Conservation (phyloP, 2,888 invertebrate species). For the Pachliopta kotzebuea region DNA sequence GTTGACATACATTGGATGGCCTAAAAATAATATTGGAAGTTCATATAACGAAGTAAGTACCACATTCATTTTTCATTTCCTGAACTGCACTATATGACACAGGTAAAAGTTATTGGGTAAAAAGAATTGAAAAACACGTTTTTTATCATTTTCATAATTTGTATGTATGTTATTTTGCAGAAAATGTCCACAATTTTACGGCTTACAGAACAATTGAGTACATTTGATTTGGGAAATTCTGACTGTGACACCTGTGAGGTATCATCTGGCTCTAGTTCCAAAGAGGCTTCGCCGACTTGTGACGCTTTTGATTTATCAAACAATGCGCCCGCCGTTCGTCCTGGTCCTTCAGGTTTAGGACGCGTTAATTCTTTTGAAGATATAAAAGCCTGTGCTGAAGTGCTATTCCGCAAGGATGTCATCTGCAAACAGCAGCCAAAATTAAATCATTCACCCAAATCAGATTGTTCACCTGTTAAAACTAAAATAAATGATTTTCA, state of each 20-base stretch:
- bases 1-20: slow-evolving; percentile 89
- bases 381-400: slow-evolving; percentile 45
- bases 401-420: slow-evolving; percentile 67
- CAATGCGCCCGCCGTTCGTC: slow-evolving; percentile 57
- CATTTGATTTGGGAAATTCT: slow-evolving; percentile 85
- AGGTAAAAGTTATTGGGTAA: no score
- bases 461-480: slow-evolving; percentile 49
- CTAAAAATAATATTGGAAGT: slow-evolving; percentile 73
- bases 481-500: slow-evolving; percentile 47
- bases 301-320: slow-evolving; percentile 60
- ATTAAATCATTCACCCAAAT: slow-evolving; percentile 58
- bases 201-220: slow-evolving; percentile 87
- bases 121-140: neutral
- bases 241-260: slow-evolving; percentile 84
- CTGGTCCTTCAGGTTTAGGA: slow-evolving; percentile 39
- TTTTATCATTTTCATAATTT: neutral
- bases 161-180: slow-evolving; percentile 46
- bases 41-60: slow-evolving; percentile 52
- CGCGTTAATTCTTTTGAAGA: slow-evolving; percentile 37
- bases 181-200: slow-evolving; percentile 87
- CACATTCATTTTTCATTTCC: neutral
- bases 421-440: slow-evolving; percentile 53
- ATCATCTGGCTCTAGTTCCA: slow-evolving; percentile 79
- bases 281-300: slow-evolving; percentile 82
- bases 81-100: no score